These are phyloP conservation scores for Crotalus helleri DNA, from an alignment of 2,113 vertebrate species.

Conservation along the genomic window DNA sequence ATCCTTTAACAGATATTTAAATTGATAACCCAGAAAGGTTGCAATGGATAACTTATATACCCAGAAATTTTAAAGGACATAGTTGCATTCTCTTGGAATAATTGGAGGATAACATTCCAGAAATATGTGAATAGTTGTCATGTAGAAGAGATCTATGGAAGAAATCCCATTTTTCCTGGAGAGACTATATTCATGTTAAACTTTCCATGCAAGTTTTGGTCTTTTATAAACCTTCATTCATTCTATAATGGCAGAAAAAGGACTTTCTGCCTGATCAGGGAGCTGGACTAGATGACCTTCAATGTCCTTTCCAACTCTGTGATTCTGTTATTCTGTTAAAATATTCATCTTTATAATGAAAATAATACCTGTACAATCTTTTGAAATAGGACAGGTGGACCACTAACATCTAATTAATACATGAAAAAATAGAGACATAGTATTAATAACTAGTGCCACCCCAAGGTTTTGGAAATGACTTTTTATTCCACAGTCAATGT, in stretches of 20 bases:
- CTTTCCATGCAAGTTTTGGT: neutral
- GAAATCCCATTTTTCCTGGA: neutral
- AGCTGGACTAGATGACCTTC: neutral
- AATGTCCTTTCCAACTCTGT: neutral
- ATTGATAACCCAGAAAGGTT: neutral
- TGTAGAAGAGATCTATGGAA: neutral
- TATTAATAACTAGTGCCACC: too few species aligned
- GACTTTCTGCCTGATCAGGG: neutral
- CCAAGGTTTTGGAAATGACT: too few species aligned
- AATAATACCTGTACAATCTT: neutral
- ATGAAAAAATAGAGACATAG: too few species aligned
- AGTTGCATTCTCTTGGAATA: neutral
- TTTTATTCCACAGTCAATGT: neutral
- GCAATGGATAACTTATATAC: neutral
- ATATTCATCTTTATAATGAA: neutral
- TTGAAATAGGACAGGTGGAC: too few species aligned
- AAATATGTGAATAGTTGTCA: neutral
- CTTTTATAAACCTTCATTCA: neutral
- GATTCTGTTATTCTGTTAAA: neutral
- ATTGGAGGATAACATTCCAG: neutral
- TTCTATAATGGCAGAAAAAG: neutral
- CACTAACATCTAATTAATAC: too few species aligned
- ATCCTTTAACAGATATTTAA: neutral
- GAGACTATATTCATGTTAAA: neutral
- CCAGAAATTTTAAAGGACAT: neutral